These are phyloP conservation scores for Cardiocondyla obscurior DNA, from an alignment of 1,140 invertebrate genomes.

Conservation along the genomic window DNA sequence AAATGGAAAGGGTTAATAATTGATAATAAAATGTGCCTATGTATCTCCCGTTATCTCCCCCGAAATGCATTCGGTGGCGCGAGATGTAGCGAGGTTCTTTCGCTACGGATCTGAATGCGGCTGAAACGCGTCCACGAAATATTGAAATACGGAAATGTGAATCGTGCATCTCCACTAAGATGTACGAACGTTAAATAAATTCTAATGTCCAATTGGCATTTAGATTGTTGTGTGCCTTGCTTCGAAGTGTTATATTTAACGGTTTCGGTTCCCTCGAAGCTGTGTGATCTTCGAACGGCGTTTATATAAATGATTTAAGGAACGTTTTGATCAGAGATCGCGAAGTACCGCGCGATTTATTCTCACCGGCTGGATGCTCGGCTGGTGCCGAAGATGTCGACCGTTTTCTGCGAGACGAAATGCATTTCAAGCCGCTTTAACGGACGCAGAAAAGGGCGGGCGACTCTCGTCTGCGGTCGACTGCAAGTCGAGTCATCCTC, in stretches of 20 bases:
- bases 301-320: constrained; percentile 23
- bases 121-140: background rate
- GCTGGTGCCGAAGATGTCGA: constrained; percentile 63
- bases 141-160: background rate
- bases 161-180: constrained; percentile 21
- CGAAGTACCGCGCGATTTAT: constrained; percentile 38
- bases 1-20: constrained; percentile 57
- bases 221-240: background rate
- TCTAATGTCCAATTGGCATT: constrained; percentile 25
- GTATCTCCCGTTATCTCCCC: constrained; percentile 48
- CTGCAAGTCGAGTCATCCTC: constrained; percentile 81
- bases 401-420: constrained; percentile 63
- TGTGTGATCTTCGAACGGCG: background rate
- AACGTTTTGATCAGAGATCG: constrained; percentile 2
- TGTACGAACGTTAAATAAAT: constrained; percentile 56
- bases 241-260: too few relatives aligned
- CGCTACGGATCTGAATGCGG: constrained; percentile 6
- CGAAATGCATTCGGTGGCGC: constrained; percentile 10
- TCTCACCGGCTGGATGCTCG: constrained; percentile 28
- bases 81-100: constrained; percentile 9
- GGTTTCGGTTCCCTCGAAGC: too few relatives aligned
- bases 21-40: constrained; percentile 74
- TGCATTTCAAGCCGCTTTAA: constrained; percentile 67
- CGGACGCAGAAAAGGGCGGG: constrained; percentile 70
- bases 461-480: constrained; percentile 79